Percentiles rank a stretch among this genome's conserved stretches.
Evolutionary conservation across 2,113 vertebrate species (phyloP).

Genomic region (Heloderma charlesbogerti): DNA sequence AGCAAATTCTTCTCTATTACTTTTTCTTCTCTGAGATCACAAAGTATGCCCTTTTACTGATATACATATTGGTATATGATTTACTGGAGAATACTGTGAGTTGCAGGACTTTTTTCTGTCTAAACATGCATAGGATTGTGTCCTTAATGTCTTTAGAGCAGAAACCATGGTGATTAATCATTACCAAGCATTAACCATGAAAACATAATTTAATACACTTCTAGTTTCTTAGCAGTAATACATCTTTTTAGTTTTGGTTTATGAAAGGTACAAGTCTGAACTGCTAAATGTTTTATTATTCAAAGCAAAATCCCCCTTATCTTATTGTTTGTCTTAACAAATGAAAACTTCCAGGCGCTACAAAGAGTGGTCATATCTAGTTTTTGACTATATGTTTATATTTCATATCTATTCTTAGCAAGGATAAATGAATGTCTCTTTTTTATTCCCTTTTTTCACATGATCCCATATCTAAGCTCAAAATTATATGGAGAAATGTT

Average conservation of each 20-base stretch:
- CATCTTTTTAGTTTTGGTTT: conserved; percentile 33
- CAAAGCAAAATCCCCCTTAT: conserved; percentile 38
- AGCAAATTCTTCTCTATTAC: conserved; percentile 61
- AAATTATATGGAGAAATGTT: neutral
- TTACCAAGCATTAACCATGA: neutral
- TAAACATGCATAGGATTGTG: too few relatives aligned
- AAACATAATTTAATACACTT: conserved; percentile 4
- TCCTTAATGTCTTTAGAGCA: neutral
- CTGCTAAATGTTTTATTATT: conserved; percentile 32
- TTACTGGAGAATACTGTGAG: neutral
- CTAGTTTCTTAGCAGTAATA: conserved; percentile 7
- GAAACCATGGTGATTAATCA: conserved; percentile 26
- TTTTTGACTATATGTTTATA: neutral
- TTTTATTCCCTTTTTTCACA: neutral
- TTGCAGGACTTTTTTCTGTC: too few relatives aligned
- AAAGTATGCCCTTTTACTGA: conserved; percentile 56
- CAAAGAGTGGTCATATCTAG: neutral
- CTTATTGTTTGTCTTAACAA: conserved; percentile 32
- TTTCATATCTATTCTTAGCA: neutral
- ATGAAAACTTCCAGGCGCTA: conserved; percentile 17
- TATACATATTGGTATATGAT: conserved; percentile 1
- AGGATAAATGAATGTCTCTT: neutral
- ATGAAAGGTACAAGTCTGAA: conserved; percentile 21
- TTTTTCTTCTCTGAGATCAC: conserved; percentile 61
- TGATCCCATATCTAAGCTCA: neutral